A percentile compares a stretch with the other conserved stretches of the same genome.
These are phyloP conservation scores for Catharus ustulatus DNA, from an alignment of 2,797 vertebrate species.

Conservation along the genomic window DNA sequence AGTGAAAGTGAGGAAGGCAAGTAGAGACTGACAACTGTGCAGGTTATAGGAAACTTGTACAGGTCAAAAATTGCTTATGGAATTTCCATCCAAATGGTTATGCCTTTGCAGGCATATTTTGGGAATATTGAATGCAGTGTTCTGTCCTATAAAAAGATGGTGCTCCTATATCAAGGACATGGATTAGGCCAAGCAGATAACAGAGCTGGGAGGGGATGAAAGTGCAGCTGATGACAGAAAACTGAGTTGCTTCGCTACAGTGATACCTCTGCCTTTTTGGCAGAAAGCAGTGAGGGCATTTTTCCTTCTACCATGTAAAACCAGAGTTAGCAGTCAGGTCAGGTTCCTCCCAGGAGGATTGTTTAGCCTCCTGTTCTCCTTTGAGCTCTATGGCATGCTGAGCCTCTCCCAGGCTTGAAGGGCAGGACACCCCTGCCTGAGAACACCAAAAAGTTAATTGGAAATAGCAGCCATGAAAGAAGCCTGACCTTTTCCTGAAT, in stretches of 20 bases:
- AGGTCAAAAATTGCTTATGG: neutral
- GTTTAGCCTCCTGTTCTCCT: neutral
- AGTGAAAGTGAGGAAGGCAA: neutral
- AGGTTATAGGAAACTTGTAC: neutral
- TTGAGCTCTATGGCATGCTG: neutral
- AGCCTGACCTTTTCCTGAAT: slow-evolving; percentile 48
- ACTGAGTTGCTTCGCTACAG: neutral
- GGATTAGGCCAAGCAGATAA: neutral
- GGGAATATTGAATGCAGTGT: neutral
- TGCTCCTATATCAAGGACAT: neutral
- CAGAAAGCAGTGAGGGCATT: neutral
- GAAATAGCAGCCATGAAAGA: slow-evolving; percentile 14
- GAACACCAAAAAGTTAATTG: slow-evolving; percentile 57
- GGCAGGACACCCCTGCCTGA: neutral
- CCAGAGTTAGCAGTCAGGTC: slow-evolving; percentile 38
- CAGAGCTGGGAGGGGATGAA: neutral
- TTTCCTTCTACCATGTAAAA: neutral
- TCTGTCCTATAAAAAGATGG: neutral
- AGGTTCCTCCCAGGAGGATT: neutral
- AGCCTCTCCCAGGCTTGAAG: neutral
- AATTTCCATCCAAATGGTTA: neutral
- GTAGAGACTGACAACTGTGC: neutral
- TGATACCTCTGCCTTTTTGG: neutral
- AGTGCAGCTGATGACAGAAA: neutral
- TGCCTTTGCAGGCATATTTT: neutral